Evolutionary conservation across 2,113 vertebrate species (phyloP).

Genomic region (Oreocharis arfaki): DNA sequence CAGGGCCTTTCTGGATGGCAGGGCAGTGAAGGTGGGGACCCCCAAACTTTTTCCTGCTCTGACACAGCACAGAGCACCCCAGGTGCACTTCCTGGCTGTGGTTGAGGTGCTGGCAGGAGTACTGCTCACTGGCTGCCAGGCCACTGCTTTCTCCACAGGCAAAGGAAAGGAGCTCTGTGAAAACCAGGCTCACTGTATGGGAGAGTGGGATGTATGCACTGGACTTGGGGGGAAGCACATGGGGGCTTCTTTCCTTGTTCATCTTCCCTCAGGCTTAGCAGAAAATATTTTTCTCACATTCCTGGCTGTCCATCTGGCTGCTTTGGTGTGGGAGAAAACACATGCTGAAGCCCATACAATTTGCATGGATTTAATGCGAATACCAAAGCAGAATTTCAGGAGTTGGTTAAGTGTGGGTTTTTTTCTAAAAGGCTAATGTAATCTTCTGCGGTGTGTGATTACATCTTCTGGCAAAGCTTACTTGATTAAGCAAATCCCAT

Average conservation of each 20-base stretch:
- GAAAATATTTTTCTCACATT: slow-evolving; percentile 33
- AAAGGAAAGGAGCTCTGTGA: not conserved
- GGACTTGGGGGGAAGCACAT: not conserved
- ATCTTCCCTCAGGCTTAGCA: not conserved
- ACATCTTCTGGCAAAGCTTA: not conserved
- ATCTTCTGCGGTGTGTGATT: not conserved
- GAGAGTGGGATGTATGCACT: not conserved
- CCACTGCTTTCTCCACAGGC: not conserved
- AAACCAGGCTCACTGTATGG: not conserved
- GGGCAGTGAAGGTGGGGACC: not conserved
- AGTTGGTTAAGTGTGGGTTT: not conserved
- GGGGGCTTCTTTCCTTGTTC: not conserved
- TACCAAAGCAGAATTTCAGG: slow-evolving; percentile 32
- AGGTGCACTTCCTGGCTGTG: not conserved
- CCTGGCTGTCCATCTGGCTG: not conserved
- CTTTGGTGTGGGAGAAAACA: slow-evolving; percentile 33
- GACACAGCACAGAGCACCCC: not conserved
- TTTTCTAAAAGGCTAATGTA: not conserved
- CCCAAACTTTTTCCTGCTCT: not conserved
- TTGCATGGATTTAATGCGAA: slow-evolving; percentile 35
- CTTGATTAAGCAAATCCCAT: not conserved
- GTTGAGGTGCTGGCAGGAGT: not conserved
- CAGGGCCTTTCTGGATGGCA: not conserved
- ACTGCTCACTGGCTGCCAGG: not conserved
- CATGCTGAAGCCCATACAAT: not conserved